Evolutionary conservation across 2,113 vertebrate species (phyloP).

Genomic region (Geococcyx californianus): DNA sequence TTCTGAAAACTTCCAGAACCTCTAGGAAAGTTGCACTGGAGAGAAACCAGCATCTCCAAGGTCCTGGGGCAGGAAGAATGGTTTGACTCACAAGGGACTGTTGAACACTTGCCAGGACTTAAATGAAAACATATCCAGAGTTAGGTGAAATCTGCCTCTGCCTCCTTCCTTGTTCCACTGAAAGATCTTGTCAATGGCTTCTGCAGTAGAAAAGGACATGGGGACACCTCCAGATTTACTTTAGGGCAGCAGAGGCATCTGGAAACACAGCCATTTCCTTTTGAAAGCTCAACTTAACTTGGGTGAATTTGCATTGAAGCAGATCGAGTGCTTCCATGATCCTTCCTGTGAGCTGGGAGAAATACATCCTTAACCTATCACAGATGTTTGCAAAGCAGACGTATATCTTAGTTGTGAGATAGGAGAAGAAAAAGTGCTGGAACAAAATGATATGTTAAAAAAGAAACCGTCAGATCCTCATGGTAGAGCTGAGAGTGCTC

Average conservation of each 20-base stretch:
- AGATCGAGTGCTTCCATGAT: neutral
- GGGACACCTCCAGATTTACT: neutral
- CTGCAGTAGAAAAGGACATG: neutral
- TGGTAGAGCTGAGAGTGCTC: slow-evolving; percentile 29
- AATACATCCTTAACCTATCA: neutral
- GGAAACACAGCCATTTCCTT: neutral
- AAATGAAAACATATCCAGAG: neutral
- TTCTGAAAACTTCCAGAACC: neutral
- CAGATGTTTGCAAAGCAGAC: slow-evolving; percentile 30
- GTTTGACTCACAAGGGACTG: neutral
- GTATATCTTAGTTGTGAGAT: neutral
- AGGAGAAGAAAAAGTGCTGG: neutral
- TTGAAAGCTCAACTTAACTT: neutral
- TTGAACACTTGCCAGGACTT: neutral
- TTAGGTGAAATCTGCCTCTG: neutral
- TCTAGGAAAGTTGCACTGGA: neutral
- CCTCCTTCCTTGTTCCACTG: neutral
- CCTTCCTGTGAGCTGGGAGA: neutral
- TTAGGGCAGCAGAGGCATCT: neutral
- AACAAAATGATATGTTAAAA: neutral
- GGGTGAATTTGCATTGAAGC: neutral
- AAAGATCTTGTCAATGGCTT: neutral
- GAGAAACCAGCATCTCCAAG: neutral
- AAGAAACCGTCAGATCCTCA: neutral
- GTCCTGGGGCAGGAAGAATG: neutral